phyloP scores from a whole-genome alignment of 2,888 invertebrate species.

The Athrips mouffetella region DNA sequence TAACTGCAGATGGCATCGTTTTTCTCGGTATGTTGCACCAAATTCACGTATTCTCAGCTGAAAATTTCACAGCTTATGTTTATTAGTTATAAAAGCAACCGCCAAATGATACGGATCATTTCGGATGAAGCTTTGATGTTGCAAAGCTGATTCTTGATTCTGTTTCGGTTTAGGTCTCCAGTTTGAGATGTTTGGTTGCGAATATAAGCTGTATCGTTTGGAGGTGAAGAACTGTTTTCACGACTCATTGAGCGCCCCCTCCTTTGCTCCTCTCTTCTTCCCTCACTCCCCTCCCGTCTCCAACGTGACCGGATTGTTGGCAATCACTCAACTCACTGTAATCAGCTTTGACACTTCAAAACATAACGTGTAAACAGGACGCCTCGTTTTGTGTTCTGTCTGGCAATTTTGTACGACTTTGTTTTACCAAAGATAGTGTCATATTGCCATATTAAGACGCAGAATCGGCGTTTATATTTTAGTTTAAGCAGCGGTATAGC shows the following conservation, averaged over 20 bases:
- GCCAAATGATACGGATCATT: too few species aligned
- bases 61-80: not conserved
- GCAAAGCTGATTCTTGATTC: not conserved
- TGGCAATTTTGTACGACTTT: too few species aligned
- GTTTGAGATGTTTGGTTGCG: not conserved
- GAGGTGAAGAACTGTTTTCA: conserved; percentile 9
- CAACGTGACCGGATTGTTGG: conserved; percentile 41
- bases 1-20: conserved; percentile 55
- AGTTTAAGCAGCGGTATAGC: too few species aligned
- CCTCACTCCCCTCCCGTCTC: conserved; percentile 28
- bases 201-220: conserved; percentile 14
- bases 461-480: too few species aligned
- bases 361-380: conserved; percentile 1
- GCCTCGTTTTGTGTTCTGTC: not conserved
- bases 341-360: conserved; percentile 33
- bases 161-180: not conserved
- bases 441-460: too few species aligned
- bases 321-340: conserved; percentile 44
- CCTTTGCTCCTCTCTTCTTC: conserved; percentile 21
- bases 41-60: not conserved
- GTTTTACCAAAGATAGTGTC: too few species aligned
- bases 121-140: too few species aligned
- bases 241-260: conserved; percentile 6
- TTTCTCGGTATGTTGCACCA: conserved; percentile 60
- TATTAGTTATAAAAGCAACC: not conserved